Percentiles rank a stretch among this genome's conserved stretches.
These are phyloP conservation scores for Cerastoderma edule DNA, from an alignment of 2,888 invertebrate species.

Conservation along the genomic window DNA sequence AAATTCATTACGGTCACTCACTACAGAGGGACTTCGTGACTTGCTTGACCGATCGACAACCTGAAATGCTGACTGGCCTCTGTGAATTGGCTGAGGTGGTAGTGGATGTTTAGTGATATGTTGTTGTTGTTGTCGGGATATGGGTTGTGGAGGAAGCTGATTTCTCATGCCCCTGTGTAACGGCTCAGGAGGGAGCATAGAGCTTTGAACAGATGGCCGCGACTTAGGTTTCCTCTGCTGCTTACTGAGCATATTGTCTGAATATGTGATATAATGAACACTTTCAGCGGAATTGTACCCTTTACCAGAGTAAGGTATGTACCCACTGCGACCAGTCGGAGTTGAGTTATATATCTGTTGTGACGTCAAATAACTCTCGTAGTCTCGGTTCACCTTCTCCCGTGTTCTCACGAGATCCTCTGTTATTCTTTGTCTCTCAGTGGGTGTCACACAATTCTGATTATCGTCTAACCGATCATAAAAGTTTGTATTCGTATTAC, in stretches of 20 bases:
- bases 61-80: conserved; percentile 66
- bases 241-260: conserved; percentile 55
- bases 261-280: conserved; percentile 56
- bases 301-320: conserved; percentile 42
- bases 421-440: not conserved
- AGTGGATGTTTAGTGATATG: conserved; percentile 32
- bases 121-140: conserved; percentile 54
- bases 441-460: not conserved
- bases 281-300: conserved; percentile 36
- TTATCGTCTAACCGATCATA: too few species aligned
- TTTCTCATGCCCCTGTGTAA: conserved; percentile 45
- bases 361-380: conserved; percentile 35
- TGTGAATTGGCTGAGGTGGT: conserved; percentile 60
- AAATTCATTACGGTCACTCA: conserved; percentile 35
- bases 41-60: conserved; percentile 55
- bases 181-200: conserved; percentile 62
- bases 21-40: conserved; percentile 43
- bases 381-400: not conserved
- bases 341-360: conserved; percentile 37
- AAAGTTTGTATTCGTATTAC: conserved; percentile 1
- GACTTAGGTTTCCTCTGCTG: conserved; percentile 46
- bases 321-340: conserved; percentile 17
- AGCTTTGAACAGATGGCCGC: conserved; percentile 55
- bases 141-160: conserved; percentile 61
- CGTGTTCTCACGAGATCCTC: conserved; percentile 5